phyloP scores from a whole-genome alignment of 2,888 invertebrate species.

The Agriotes lineatus region DNA sequence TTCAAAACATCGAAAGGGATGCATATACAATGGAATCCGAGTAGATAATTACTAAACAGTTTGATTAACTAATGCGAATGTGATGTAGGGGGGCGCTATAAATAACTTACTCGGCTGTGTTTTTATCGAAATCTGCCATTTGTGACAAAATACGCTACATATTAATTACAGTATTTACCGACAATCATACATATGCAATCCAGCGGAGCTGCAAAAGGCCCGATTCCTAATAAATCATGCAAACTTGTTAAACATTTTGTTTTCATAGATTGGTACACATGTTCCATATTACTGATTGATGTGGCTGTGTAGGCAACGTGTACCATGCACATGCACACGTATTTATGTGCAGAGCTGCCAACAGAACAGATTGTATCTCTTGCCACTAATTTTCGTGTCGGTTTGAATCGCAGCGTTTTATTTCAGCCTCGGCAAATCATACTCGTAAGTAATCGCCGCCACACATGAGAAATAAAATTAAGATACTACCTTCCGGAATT shows the following conservation, averaged over 20 bases:
- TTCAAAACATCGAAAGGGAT: no score
- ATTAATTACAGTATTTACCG: slow-evolving; percentile 14
- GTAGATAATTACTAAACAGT: no score
- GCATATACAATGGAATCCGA: no score
- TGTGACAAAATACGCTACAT: not conserved
- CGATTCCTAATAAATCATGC: slow-evolving; percentile 48
- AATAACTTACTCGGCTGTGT: no score
- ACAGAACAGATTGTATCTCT: slow-evolving; percentile 53
- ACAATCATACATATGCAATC: slow-evolving; percentile 32
- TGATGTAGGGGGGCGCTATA: no score
- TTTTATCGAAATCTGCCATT: not conserved
- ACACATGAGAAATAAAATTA: slow-evolving; percentile 15
- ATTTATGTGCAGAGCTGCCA: slow-evolving; percentile 48
- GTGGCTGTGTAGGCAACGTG: slow-evolving; percentile 54
- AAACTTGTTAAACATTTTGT: slow-evolving; percentile 50
- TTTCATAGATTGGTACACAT: slow-evolving; percentile 56
- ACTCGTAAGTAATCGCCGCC: slow-evolving; percentile 14
- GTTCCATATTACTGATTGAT: slow-evolving; percentile 59
- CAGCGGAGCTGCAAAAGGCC: slow-evolving; percentile 18
- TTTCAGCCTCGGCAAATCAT: slow-evolving; percentile 2
- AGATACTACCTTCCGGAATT: not conserved
- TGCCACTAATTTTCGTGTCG: slow-evolving; percentile 51
- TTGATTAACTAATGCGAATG: no score
- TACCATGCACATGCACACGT: slow-evolving; percentile 56
- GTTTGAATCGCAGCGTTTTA: slow-evolving; percentile 24